Percentiles rank a stretch among this genome's conserved stretches.
Conservation (phyloP, 2,888 invertebrate species). For the Tinea semifulvella region DNA sequence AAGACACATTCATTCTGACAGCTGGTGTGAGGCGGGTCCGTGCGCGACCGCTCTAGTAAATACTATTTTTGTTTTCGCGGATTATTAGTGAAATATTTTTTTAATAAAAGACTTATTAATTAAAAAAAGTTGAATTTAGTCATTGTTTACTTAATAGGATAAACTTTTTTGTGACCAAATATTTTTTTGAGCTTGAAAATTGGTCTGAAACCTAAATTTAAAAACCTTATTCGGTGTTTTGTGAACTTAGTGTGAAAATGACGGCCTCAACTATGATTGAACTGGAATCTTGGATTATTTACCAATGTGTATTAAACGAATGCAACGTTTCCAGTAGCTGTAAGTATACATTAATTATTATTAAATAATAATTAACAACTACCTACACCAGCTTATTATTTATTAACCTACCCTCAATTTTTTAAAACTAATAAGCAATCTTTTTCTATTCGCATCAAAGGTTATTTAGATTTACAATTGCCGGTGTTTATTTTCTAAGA, state of each 20-base stretch:
- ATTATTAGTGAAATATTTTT: neutral
- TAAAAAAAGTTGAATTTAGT: neutral
- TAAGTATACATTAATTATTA: slow-evolving; percentile 47
- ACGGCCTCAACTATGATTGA: slow-evolving; percentile 70
- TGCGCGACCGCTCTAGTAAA: neutral
- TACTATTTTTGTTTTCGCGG: neutral
- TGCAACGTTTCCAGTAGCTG: slow-evolving; percentile 72
- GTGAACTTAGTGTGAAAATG: slow-evolving; percentile 34
- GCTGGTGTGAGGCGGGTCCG: neutral
- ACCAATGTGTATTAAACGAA: slow-evolving; percentile 73
- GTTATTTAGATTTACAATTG: too few relatives aligned
- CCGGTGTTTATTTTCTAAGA: too few relatives aligned
- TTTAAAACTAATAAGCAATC: too few relatives aligned
- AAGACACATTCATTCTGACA: neutral
- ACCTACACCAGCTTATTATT: too few relatives aligned
- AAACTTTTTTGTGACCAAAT: neutral
- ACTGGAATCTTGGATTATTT: slow-evolving; percentile 75
- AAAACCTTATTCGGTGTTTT: neutral
- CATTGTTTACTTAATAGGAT: neutral
- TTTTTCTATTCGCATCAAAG: too few relatives aligned
- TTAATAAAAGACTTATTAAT: neutral
- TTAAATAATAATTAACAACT: neutral
- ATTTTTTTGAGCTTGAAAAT: neutral
- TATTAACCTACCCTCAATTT: too few relatives aligned
- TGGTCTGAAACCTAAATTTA: neutral